phyloP scores from a whole-genome alignment of 2,888 invertebrate genomes.

The Frankliniella fusca region DNA sequence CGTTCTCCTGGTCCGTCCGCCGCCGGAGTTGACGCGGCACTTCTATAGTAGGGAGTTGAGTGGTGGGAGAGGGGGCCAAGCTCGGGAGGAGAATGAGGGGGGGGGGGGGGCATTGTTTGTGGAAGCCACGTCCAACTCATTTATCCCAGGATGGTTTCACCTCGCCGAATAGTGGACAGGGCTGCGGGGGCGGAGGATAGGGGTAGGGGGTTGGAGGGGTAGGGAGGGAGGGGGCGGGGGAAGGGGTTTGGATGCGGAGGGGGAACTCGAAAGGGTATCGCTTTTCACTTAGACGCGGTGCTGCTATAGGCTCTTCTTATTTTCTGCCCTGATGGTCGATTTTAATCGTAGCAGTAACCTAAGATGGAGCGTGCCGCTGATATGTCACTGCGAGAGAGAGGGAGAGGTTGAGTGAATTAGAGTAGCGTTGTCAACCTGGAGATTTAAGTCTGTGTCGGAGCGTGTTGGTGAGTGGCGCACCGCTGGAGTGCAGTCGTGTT shows the following conservation, averaged over 20 bases:
- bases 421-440: neutral
- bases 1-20: neutral
- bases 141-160: neutral
- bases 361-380: too few relatives aligned
- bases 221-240: neutral
- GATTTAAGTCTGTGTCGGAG: neutral
- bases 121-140: slow-evolving; percentile 6
- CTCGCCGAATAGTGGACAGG: neutral
- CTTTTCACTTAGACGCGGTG: too few relatives aligned
- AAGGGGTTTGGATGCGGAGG: too few relatives aligned
- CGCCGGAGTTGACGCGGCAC: neutral
- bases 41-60: neutral
- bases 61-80: neutral
- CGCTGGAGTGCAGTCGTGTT: neutral
- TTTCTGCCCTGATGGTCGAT: too few relatives aligned
- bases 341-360: too few relatives aligned
- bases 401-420: too few relatives aligned
- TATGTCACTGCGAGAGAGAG: too few relatives aligned
- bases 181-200: neutral
- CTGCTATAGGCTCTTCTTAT: too few relatives aligned
- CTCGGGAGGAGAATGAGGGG: neutral
- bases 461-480: neutral
- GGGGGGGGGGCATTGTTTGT: neutral
- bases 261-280: too few relatives aligned
- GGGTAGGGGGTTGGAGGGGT: too few relatives aligned